Percentiles rank a stretch among this genome's conserved stretches.
Conservation (phyloP, 2,888 invertebrate genomes). For the Alitta virens region DNA sequence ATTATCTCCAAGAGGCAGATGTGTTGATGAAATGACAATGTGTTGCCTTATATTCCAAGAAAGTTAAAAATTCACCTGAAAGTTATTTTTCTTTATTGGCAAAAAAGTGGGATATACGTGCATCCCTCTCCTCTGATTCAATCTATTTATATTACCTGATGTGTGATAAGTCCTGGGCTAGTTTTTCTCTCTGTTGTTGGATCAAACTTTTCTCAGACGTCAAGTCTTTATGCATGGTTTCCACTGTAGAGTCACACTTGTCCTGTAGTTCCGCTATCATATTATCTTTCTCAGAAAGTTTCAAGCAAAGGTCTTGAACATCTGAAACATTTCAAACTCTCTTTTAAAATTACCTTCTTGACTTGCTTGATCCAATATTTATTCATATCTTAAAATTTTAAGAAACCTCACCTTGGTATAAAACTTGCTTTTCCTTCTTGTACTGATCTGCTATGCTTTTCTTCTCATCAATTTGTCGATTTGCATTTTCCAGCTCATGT, state of each 20-base stretch:
- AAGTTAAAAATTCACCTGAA: no score
- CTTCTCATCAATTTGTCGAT: slow-evolving; percentile 34
- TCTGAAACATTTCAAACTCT: slow-evolving; percentile 28
- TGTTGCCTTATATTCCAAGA: no score
- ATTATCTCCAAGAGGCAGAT: no score
- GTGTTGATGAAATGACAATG: no score
- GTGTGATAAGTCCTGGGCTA: no score
- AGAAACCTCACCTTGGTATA: slow-evolving; percentile 38
- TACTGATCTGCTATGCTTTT: slow-evolving; percentile 38
- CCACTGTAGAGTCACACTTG: slow-evolving; percentile 35
- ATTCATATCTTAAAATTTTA: not conserved
- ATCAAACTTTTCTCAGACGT: slow-evolving; percentile 30
- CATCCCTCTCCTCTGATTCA: no score
- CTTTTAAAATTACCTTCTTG: not conserved
- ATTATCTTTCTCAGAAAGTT: slow-evolving; percentile 44
- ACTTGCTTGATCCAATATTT: not conserved
- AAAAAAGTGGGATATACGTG: no score
- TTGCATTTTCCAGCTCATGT: slow-evolving; percentile 35
- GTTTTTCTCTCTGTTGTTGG: slow-evolving; percentile 35
- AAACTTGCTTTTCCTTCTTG: slow-evolving; percentile 40
- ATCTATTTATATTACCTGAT: no score
- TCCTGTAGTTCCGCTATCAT: slow-evolving; percentile 33
- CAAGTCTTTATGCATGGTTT: slow-evolving; percentile 35
- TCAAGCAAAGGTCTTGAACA: slow-evolving; percentile 42
- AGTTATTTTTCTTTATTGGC: no score